Evolutionary conservation across 2,113 vertebrate genomes (phyloP).

Genomic region (Tylochromis polylepis): DNA sequence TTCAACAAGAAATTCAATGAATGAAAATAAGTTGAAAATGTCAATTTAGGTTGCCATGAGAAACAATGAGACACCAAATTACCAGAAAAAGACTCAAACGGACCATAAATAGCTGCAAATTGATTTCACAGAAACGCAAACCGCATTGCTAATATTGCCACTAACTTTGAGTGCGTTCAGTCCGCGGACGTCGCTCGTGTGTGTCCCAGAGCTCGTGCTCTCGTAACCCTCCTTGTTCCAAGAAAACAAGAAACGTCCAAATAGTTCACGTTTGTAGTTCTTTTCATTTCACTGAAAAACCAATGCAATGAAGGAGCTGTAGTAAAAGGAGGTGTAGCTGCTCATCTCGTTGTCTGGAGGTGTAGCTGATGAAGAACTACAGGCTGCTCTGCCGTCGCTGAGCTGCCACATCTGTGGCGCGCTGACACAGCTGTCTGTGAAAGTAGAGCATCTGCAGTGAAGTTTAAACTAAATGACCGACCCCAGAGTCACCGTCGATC

Average conservation of each 20-base stretch:
- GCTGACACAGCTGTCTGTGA: not conserved
- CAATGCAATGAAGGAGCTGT: not conserved
- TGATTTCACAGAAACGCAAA: no score
- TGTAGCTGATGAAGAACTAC: no score
- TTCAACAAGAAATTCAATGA: not conserved
- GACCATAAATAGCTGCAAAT: rapidly evolving
- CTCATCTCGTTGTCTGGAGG: no score
- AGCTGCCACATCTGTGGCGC: not conserved
- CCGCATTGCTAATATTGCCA: no score
- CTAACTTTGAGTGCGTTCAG: not conserved
- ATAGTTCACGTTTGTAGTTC: not conserved
- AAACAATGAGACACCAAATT: not conserved
- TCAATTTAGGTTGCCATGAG: not conserved
- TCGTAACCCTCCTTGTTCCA: not conserved
- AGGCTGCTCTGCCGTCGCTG: no score
- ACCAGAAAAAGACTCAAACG: not conserved
- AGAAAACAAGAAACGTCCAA: not conserved
- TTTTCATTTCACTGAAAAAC: not conserved
- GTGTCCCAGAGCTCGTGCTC: not conserved
- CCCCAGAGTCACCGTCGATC: not conserved
- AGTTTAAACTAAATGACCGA: not conserved
- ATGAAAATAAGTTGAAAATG: not conserved
- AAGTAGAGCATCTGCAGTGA: not conserved
- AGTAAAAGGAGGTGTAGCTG: not conserved
- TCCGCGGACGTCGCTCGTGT: not conserved